Evolutionary conservation across 2,888 invertebrate species (phyloP).

Genomic region (Tubulanus polymorphus): DNA sequence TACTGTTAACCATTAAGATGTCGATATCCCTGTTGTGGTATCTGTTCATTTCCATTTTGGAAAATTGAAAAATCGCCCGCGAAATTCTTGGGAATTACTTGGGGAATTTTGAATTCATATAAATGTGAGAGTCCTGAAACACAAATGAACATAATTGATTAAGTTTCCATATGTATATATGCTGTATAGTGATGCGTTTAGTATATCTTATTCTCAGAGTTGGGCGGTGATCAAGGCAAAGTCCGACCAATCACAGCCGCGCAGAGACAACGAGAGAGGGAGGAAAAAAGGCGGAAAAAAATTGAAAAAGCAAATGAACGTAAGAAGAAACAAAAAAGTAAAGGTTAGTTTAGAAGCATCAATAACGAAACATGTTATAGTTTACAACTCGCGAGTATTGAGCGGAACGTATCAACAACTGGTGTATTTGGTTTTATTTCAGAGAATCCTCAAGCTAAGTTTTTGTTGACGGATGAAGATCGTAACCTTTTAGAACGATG

Average conservation of each 20-base stretch:
- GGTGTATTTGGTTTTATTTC: neutral
- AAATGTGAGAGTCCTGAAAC: too few relatives aligned
- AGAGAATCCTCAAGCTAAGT: slow-evolving; percentile 11
- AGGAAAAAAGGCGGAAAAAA: slow-evolving; percentile 45
- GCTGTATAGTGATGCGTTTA: too few relatives aligned
- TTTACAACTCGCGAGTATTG: neutral
- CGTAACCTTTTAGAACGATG: slow-evolving; percentile 45
- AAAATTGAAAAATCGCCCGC: too few relatives aligned
- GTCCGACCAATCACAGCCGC: slow-evolving; percentile 41
- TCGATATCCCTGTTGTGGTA: too few relatives aligned
- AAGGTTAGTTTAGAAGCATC: slow-evolving; percentile 18
- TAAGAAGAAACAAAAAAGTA: slow-evolving; percentile 35
- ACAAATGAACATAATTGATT: too few relatives aligned
- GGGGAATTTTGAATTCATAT: too few relatives aligned
- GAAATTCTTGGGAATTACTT: too few relatives aligned
- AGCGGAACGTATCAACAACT: neutral
- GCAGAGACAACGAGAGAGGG: slow-evolving; percentile 47
- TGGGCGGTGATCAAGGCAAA: slow-evolving; percentile 25
- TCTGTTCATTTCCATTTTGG: too few relatives aligned
- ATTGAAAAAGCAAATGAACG: slow-evolving; percentile 36
- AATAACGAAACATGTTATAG: neutral
- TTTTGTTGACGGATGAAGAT: slow-evolving; percentile 36
- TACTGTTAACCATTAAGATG: too few relatives aligned
- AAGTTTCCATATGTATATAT: too few relatives aligned
- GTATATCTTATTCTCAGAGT: slow-evolving; percentile 27